Evolutionary conservation across 2,888 invertebrate species (phyloP).

Genomic region (Chymomyza caudatula): DNA sequence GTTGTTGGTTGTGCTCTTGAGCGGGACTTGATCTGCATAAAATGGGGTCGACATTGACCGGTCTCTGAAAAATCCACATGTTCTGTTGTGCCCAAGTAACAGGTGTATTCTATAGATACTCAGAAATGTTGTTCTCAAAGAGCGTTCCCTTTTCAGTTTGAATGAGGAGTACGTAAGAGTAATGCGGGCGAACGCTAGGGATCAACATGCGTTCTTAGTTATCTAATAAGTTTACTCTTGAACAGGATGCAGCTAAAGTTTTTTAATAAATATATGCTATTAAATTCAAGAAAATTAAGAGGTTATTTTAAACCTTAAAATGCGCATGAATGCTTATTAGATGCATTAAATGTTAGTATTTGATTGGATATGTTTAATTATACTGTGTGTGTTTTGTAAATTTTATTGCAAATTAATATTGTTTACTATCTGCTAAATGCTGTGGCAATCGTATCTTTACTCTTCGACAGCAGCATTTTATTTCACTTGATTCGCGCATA

Average conservation of each 20-base stretch:
- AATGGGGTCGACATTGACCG: slow-evolving; percentile 53
- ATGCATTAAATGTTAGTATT: too few species aligned
- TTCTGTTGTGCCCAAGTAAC: slow-evolving; percentile 43
- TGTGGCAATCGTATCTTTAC: slow-evolving; percentile 39
- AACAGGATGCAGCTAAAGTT: background rate
- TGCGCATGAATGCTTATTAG: too few species aligned
- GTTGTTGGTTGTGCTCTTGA: slow-evolving; percentile 53
- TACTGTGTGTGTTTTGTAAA: too few species aligned
- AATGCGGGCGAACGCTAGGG: background rate
- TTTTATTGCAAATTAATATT: background rate
- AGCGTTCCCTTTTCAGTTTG: background rate
- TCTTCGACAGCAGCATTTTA: slow-evolving; percentile 37
- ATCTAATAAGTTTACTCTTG: background rate
- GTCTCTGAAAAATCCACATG: slow-evolving; percentile 48
- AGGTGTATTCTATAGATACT: slow-evolving; percentile 47
- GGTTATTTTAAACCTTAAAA: too few species aligned
- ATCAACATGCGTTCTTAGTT: background rate
- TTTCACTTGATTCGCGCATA: slow-evolving; percentile 44
- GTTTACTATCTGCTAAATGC: background rate
- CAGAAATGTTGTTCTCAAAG: slow-evolving; percentile 20
- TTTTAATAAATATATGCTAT: too few species aligned
- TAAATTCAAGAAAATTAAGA: too few species aligned
- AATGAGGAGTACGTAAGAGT: background rate
- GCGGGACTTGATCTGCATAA: slow-evolving; percentile 70
- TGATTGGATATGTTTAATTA: too few species aligned